Evolutionary conservation across 1,140 invertebrate species (phyloP).

Genomic region (Gerris buenoi): DNA sequence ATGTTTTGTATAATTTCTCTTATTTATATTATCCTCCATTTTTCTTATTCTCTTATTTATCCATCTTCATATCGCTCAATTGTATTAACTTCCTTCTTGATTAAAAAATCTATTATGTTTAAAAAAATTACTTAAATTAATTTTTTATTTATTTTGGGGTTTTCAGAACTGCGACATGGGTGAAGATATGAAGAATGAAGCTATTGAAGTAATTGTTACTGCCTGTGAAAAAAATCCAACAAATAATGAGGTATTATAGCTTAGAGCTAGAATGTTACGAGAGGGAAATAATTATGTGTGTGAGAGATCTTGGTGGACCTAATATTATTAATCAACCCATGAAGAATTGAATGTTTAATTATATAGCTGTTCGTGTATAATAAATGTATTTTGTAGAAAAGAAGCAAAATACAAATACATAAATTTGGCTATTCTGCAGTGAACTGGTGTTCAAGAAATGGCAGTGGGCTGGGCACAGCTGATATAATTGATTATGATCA

Average conservation of each 20-base stretch:
- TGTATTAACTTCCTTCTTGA: neutral
- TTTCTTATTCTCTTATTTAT: neutral
- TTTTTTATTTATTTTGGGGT: conserved; percentile 17
- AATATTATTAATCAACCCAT: too few relatives aligned
- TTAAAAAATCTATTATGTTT: neutral
- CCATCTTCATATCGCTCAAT: neutral
- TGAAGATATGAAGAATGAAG: conserved; percentile 78
- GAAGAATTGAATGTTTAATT: too few relatives aligned
- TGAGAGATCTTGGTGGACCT: too few relatives aligned
- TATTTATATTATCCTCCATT: neutral
- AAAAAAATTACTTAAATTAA: neutral
- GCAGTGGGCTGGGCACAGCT: too few relatives aligned
- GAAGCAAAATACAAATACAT: too few relatives aligned
- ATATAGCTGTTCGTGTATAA: too few relatives aligned
- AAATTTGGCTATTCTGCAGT: too few relatives aligned
- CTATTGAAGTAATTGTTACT: conserved; percentile 74
- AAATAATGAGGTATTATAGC: conserved; percentile 74
- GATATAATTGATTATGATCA: too few relatives aligned
- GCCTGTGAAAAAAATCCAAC: conserved; percentile 77
- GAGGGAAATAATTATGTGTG: too few relatives aligned
- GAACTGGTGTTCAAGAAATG: too few relatives aligned
- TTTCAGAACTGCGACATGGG: conserved; percentile 70
- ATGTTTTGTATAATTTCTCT: neutral
- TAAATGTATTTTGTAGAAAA: too few relatives aligned
- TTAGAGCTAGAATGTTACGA: too few relatives aligned